Conservation (phyloP, 2,888 invertebrate genomes). For the Chloroclysta siterata region DNA sequence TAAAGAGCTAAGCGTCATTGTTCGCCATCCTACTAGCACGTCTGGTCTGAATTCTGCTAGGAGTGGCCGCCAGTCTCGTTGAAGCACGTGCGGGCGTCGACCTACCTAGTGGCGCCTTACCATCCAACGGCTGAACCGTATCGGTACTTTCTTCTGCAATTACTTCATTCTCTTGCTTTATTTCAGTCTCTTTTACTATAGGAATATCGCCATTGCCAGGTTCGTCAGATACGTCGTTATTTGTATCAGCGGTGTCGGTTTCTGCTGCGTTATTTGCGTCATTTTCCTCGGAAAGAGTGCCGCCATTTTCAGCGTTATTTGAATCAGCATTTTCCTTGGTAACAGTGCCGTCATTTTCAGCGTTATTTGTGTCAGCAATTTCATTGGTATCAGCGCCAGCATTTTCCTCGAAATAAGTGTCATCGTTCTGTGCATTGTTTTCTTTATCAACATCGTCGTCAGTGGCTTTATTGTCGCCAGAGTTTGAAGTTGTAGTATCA, state of each 20-base stretch:
- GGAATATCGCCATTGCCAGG: not conserved
- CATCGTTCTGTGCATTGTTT: constrained; percentile 1
- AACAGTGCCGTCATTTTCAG: not conserved
- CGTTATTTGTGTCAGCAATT: not conserved
- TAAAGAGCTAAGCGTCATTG: constrained; percentile 33
- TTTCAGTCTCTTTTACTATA: constrained; percentile 9
- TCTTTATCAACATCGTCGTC: constrained; percentile 2
- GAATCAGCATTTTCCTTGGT: constrained; percentile 2
- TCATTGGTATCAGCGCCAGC: not conserved
- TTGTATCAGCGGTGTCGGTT: not conserved
- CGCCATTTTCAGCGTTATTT: not conserved
- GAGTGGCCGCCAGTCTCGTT: constrained; percentile 56
- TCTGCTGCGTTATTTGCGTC: not conserved
- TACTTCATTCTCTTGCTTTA: constrained; percentile 15
- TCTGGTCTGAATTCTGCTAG: constrained; percentile 62
- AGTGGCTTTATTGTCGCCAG: not conserved
- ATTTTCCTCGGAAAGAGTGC: not conserved
- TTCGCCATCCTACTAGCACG: constrained; percentile 61
- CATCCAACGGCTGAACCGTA: constrained; percentile 34
- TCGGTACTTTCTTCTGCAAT: constrained; percentile 22
- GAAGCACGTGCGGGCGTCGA: constrained; percentile 58
- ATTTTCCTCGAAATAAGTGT: not conserved
- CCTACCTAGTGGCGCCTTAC: constrained; percentile 26
- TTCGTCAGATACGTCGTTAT: not conserved
- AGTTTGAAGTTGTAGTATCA: not conserved